Evolutionary conservation across 2,888 invertebrate genomes (phyloP), one percentile per base, ranked within the genome.

Genomic region (Glyphotaelius pellucidus): DNA sequence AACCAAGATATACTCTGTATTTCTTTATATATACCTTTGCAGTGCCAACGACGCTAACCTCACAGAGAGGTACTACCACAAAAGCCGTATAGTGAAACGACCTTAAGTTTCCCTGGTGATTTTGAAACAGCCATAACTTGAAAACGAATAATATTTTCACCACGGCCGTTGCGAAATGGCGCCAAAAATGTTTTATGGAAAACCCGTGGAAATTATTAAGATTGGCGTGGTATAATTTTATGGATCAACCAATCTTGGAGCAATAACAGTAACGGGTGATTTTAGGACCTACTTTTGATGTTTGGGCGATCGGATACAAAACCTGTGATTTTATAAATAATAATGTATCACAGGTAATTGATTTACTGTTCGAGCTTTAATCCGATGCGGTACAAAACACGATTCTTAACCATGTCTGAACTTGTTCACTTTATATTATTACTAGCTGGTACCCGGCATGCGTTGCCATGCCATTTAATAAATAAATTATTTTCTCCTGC

Each of bases 181-280:
- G 87, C 67, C 87, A 87, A 87, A 87, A 52, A 32, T 84, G 35
- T 38, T 85, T 38, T n/a, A 87, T 87, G 52, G 52, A 25, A 52
- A 87, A 25, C 38, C 67, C 30, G 31, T 47, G 31, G 87, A 87
- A 52, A 30, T 52, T 52, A 87, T 52, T 14, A n/a, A 9, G 67
- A 87, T 87, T 87, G 87, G 67, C 14, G 87, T 52, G 52, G 47
- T 87, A 47, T 87, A 31, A 52, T 87, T 87, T 87, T 87, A 87
- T 52, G 87, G 30, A 87, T 87, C 47, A 12, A 67, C 25, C 35
- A 38, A 52, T n/a, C 30, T 52, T 30, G 15, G 87, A 38, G 52
- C 52, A 52, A 87, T 87, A 52, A 87, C 52, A 87, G 12, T 52
- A 85, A 38, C 5, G 25, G 85, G 85, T 85, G n/a, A n/a, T 85